Evolutionary conservation across 2,888 invertebrate genomes (phyloP).

Genomic region (Drosophila imparisetae): DNA sequence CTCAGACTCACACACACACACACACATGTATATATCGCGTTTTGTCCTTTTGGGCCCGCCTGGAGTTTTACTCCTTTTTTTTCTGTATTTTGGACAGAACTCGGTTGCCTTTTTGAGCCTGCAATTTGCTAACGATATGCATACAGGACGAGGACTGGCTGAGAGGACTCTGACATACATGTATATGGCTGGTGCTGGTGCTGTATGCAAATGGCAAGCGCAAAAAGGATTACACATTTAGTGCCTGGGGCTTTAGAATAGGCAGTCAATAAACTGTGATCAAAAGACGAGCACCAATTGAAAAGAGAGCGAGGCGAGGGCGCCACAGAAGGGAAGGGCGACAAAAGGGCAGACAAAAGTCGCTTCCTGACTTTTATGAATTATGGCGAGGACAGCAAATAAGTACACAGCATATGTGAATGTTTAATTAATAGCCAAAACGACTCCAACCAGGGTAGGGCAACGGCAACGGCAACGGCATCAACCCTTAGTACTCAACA

Average conservation of each 20-base stretch:
- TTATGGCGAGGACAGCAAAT: constrained; percentile 48
- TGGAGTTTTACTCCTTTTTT: constrained; percentile 21
- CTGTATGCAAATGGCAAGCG: constrained; percentile 50
- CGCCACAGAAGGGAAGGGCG: background rate
- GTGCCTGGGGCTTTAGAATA: constrained; percentile 28
- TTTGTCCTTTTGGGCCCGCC: constrained; percentile 21
- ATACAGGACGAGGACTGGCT: constrained; percentile 49
- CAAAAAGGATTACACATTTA: constrained; percentile 61
- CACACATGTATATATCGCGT: background rate
- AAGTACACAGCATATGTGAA: constrained; percentile 13
- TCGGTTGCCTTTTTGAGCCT: constrained; percentile 62
- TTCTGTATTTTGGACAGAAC: constrained; percentile 14
- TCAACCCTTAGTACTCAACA: constrained; percentile 21
- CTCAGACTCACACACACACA: constrained; percentile 18
- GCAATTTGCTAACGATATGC: constrained; percentile 81
- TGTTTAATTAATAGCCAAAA: constrained; percentile 75
- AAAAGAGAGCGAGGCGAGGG: background rate
- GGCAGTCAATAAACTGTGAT: constrained; percentile 75
- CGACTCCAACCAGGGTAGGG: constrained; percentile 6
- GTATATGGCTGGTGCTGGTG: background rate
- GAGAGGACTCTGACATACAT: constrained; percentile 22
- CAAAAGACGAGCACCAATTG: constrained; percentile 26
- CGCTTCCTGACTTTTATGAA: constrained; percentile 27
- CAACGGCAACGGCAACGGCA: constrained; percentile 11
- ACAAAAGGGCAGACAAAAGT: background rate